Evolutionary conservation across 2,113 vertebrate species (phyloP).

Genomic region (Neomonachus schauinslandi): DNA sequence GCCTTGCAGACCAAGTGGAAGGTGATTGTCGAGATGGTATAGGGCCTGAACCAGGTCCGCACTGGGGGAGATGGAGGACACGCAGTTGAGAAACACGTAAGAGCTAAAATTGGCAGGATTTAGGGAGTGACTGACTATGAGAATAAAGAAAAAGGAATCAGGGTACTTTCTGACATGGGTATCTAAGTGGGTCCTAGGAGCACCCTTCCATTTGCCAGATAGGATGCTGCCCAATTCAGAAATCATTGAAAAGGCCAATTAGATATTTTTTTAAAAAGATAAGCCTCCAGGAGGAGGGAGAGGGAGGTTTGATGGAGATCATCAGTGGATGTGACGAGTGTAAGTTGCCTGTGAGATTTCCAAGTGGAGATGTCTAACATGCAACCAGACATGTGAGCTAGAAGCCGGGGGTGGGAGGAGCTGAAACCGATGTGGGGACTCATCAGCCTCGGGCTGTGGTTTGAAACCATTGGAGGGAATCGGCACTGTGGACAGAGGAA

Average conservation of each 20-base stretch:
- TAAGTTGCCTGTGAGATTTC: not conserved
- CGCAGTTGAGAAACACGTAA: not conserved
- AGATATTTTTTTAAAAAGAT: not conserved
- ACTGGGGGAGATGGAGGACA: not conserved
- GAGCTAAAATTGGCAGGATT: not conserved
- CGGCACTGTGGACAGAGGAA: not conserved
- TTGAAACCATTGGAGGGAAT: not conserved
- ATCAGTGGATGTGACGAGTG: not conserved
- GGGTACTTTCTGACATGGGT: not conserved
- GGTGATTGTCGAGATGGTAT: not conserved
- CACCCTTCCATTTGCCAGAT: not conserved
- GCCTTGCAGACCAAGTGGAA: not conserved
- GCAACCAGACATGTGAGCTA: not conserved
- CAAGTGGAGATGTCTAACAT: not conserved
- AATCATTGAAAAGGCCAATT: not conserved
- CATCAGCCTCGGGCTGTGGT: not conserved
- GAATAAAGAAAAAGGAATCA: not conserved
- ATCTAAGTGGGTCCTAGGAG: not conserved
- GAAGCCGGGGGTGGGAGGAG: not conserved
- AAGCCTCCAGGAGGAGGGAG: not conserved
- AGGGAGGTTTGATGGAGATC: not conserved
- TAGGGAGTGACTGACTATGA: not conserved
- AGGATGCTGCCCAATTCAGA: not conserved
- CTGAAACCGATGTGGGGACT: not conserved
- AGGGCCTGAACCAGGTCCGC: not conserved